Conservation (phyloP, 2,888 invertebrate species). For the Xylophagus ater region DNA sequence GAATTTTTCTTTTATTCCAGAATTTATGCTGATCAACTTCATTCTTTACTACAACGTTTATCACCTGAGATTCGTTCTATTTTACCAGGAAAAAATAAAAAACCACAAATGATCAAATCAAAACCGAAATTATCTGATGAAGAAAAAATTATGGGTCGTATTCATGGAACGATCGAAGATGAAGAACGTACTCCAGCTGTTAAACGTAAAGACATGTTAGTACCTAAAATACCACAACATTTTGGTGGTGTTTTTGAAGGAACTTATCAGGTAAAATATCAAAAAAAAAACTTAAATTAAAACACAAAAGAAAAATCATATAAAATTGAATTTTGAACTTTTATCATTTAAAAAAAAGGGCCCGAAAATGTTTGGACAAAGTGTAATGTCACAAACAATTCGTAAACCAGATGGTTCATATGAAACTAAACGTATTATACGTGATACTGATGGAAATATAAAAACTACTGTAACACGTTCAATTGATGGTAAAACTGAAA, state of each 20-base stretch:
- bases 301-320: conserved; percentile 5
- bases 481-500: conserved; percentile 33
- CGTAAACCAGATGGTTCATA: conserved; percentile 47
- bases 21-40: conserved; percentile 35
- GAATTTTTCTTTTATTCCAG: conserved; percentile 19
- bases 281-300: conserved; percentile 1
- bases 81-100: conserved; percentile 17
- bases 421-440: conserved; percentile 45
- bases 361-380: conserved; percentile 42
- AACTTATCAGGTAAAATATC: conserved; percentile 27
- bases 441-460: conserved; percentile 48
- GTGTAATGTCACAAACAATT: conserved; percentile 43
- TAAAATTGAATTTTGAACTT: background rate
- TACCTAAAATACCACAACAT: conserved; percentile 25
- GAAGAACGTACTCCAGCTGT: conserved; percentile 24
- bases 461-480: conserved; percentile 45
- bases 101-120: conserved; percentile 18
- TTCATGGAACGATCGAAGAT: conserved; percentile 35
- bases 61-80: conserved; percentile 24
- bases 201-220: conserved; percentile 27
- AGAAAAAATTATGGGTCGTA: conserved; percentile 35
- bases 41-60: conserved; percentile 34
- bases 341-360: too few species aligned
- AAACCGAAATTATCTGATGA: conserved; percentile 32
- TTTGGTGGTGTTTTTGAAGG: conserved; percentile 37